Evolutionary conservation across 2,113 vertebrate genomes (phyloP).

Genomic region (Dunckerocampus dactyliophorus): DNA sequence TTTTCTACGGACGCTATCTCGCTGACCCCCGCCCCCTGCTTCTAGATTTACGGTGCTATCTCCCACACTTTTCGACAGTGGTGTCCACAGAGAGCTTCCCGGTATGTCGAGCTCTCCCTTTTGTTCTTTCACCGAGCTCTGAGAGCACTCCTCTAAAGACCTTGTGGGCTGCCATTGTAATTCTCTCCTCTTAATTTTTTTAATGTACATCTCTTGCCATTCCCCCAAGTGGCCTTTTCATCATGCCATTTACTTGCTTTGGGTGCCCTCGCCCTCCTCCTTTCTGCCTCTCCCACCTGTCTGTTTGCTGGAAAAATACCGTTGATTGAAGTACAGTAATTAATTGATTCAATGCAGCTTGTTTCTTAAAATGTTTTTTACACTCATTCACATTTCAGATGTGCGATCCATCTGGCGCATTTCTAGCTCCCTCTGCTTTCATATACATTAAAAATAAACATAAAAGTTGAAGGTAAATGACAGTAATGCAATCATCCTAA

Average conservation of each 20-base stretch:
- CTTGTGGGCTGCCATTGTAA: slow-evolving; percentile 60
- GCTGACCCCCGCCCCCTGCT: slow-evolving; percentile 47
- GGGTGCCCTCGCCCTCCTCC: slow-evolving; percentile 22
- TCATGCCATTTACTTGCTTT: slow-evolving; percentile 52
- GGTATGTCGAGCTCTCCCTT: slow-evolving; percentile 47
- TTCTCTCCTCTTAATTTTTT: slow-evolving; percentile 62
- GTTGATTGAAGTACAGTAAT: slow-evolving; percentile 30
- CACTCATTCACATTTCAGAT: not conserved
- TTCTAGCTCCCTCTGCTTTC: not conserved
- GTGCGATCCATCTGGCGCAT: not conserved
- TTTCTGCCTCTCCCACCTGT: slow-evolving; percentile 22
- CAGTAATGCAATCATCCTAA: not conserved
- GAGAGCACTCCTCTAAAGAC: slow-evolving; percentile 50
- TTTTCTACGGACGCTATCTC: slow-evolving; percentile 37
- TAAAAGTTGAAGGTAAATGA: not conserved
- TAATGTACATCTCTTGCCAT: slow-evolving; percentile 55
- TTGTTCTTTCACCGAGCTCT: slow-evolving; percentile 51
- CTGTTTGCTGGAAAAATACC: slow-evolving; percentile 39
- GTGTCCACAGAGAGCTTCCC: slow-evolving; percentile 43
- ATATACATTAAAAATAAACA: slow-evolving; percentile 5
- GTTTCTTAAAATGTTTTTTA: not conserved
- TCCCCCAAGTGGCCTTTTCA: slow-evolving; percentile 55
- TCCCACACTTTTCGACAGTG: slow-evolving; percentile 47
- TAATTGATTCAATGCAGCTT: slow-evolving; percentile 34
- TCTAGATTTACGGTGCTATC: slow-evolving; percentile 56